Evolutionary conservation across 2,888 invertebrate genomes (phyloP).

Genomic region (Pristionchus japonicus): DNA sequence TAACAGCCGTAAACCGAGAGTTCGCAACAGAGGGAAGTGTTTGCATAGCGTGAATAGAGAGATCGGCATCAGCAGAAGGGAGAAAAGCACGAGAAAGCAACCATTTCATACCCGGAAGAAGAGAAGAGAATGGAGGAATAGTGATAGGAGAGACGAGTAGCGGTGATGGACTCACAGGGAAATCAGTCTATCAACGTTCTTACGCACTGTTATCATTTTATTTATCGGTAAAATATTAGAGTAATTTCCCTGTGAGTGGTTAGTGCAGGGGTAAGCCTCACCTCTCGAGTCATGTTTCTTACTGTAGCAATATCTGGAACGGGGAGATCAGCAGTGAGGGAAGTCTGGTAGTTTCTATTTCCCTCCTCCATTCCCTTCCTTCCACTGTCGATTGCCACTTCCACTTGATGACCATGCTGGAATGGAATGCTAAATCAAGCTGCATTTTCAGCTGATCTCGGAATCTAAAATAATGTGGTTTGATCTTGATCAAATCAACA

Average conservation of each 20-base stretch:
- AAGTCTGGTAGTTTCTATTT: neutral
- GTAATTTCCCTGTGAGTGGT: no score
- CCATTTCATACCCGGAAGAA: neutral
- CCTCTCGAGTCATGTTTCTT: constrained; percentile 45
- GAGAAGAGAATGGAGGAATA: neutral
- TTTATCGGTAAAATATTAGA: no score
- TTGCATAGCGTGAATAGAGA: neutral
- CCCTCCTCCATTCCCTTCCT: neutral
- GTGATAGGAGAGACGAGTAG: neutral
- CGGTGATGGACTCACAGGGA: no score
- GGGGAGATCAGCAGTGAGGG: constrained; percentile 23
- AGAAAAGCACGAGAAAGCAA: neutral
- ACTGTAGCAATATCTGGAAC: constrained; percentile 43
- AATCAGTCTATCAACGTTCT: no score
- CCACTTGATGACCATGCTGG: constrained; percentile 12
- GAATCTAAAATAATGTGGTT: no score
- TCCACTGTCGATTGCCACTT: neutral
- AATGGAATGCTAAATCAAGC: neutral
- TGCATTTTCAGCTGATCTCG: neutral
- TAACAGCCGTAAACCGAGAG: neutral
- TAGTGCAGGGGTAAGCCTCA: constrained; percentile 3
- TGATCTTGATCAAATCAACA: no score
- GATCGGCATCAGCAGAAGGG: neutral
- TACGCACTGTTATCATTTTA: no score
- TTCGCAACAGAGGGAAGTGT: constrained; percentile 5